Base-by-base conservation (phyloP, 2,888 invertebrate species). In the Abscondita cerata region DNA sequence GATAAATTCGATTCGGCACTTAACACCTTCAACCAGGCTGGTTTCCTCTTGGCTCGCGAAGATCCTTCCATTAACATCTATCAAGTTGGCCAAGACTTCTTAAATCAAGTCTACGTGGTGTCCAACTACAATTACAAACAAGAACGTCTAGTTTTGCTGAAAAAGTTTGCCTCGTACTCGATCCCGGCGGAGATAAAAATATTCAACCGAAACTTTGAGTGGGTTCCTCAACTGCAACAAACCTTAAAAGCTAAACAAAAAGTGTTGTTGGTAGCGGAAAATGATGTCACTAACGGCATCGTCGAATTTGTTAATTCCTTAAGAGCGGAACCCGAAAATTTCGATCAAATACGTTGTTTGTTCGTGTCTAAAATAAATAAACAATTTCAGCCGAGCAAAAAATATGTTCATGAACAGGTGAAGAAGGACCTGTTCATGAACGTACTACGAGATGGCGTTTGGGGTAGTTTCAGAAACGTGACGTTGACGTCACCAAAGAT, bases 291-390 rank as follows among this genome's bases (percentile, higher is more conserved):
- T 11, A 44, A n/a, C 18, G 44, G 44, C 11, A n/a, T 95, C 0
- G 77, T 95, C 16, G 97, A 96, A 8, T 80, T 96, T 54, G 87
- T 93, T 0, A 95, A 95, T 71, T 96, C 96, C 77, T 78, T 97
- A 31, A 84, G 90, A 59, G 89, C 85, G 70, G 96, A 96, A 75
- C 52, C 64, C 2, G 84, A 84, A 48, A 34, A 54, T 5, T 54
- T 51, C 5, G 84, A 47, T 13, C 76, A 85, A 1, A 81, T 87
- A 0, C 83, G 83, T 50, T 87, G 87, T 55, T 77, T 91, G 3
- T 81, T 88, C n/a, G 76, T 86, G 60, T 86, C 87, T 41, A 66
- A 66, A 15, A 51, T 83, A 58, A 89, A 89, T 0, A 90, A 90
- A 0, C 75, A 81, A 1, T 93, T 93, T 69, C 85, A 87, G 68